phyloP scores from a whole-genome alignment of 2,888 invertebrate species.

The Hydropsyche betteni region DNA sequence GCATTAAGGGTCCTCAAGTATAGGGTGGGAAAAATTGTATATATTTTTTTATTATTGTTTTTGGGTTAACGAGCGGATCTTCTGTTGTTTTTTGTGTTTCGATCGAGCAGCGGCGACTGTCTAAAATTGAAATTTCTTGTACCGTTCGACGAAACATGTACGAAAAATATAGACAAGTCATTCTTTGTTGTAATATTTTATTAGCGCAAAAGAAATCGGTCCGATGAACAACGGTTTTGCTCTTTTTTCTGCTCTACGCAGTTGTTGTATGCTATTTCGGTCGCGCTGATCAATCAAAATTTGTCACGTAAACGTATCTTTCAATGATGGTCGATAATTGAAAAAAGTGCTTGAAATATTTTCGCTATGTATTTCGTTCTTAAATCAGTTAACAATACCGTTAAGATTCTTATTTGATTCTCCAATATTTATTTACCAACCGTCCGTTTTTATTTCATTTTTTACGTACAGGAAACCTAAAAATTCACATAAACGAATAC shows the following conservation, averaged over 20 bases:
- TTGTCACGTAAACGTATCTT: constrained; percentile 23
- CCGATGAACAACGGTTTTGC: constrained; percentile 20
- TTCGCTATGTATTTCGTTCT: neutral
- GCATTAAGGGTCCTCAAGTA: neutral
- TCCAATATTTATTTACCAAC: too few relatives aligned
- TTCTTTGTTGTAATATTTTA: constrained; percentile 16
- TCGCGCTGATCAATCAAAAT: constrained; percentile 27
- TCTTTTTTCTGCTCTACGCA: neutral
- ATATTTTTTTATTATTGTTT: neutral
- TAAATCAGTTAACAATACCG: constrained; percentile 13
- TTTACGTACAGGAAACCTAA: too few relatives aligned
- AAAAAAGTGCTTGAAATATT: neutral
- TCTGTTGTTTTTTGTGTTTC: neutral
- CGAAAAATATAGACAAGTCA: constrained; percentile 28
- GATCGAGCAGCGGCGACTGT: constrained; percentile 3
- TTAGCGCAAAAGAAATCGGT: constrained; percentile 15
- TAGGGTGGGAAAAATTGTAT: neutral
- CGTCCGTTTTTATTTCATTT: too few relatives aligned
- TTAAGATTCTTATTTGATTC: neutral
- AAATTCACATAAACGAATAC: too few relatives aligned
- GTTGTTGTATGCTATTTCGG: constrained; percentile 9
- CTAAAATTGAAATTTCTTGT: constrained; percentile 8
- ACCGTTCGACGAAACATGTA: constrained; percentile 27
- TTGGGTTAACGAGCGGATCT: constrained; percentile 8
- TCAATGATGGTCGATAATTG: constrained; percentile 20